Conservation (phyloP, 2,113 vertebrate genomes). For the Podarcis cretensis region DNA sequence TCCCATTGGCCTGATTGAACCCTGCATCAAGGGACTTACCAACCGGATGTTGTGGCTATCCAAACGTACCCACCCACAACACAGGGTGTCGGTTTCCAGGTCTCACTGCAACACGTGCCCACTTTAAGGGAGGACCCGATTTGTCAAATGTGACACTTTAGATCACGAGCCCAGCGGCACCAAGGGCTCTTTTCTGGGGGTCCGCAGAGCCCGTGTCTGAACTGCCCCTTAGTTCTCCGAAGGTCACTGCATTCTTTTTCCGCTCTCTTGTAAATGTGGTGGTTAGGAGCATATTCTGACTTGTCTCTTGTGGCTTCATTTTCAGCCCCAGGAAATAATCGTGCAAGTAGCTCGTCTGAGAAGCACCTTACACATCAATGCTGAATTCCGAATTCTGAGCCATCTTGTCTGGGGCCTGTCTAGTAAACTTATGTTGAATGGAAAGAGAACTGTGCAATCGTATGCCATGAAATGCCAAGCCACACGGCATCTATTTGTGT, state of each 20-base stretch:
- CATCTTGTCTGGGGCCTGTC: constrained; percentile 28
- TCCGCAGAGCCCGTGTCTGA: neutral
- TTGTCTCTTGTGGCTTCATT: constrained; percentile 51
- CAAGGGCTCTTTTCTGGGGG: neutral
- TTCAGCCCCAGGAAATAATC: constrained; percentile 57
- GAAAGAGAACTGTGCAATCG: constrained; percentile 49
- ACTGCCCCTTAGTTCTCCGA: neutral
- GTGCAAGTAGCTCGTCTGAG: constrained; percentile 44
- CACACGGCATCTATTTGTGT: neutral
- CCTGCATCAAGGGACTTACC: too few relatives aligned
- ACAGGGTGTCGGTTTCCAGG: too few relatives aligned
- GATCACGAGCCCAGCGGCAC: too few relatives aligned
- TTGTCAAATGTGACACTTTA: too few relatives aligned
- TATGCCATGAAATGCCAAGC: constrained; percentile 52
- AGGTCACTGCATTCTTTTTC: neutral
- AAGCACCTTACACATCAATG: constrained; percentile 3
- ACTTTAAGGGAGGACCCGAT: too few relatives aligned
- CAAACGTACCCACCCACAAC: too few relatives aligned
- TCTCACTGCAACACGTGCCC: too few relatives aligned
- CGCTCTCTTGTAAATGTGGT: neutral
- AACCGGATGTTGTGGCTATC: too few relatives aligned
- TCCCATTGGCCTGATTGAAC: too few relatives aligned
- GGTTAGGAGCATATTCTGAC: neutral
- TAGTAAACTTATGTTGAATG: constrained; percentile 25
- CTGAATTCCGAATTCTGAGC: constrained; percentile 52